Evolutionary conservation across 2,113 vertebrate species (phyloP).

Genomic region (Melanerpes formicivorus): DNA sequence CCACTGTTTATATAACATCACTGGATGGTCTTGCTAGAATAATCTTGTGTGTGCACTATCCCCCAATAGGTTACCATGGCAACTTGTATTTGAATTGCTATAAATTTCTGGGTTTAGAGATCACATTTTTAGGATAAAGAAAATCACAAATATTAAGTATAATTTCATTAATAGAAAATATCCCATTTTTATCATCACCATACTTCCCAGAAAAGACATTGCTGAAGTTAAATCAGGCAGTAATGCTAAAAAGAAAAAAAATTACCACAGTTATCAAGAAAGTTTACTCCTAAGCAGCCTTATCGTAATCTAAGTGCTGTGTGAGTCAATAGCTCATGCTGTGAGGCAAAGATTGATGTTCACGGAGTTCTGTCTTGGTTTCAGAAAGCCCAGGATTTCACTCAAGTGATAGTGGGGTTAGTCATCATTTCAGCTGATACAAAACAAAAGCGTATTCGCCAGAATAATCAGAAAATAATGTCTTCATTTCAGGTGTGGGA

Average conservation of each 20-base stretch:
- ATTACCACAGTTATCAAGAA: neutral
- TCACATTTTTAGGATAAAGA: constrained; percentile 65
- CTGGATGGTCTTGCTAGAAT: constrained; percentile 59
- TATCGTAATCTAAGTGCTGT: neutral
- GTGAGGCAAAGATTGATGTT: neutral
- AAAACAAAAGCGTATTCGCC: neutral
- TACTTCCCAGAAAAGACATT: neutral
- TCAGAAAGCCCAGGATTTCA: neutral
- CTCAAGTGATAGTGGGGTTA: constrained; percentile 18
- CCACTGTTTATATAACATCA: constrained; percentile 68
- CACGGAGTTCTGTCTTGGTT: constrained; percentile 16
- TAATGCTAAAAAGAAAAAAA: neutral
- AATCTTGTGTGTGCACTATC: constrained; percentile 66
- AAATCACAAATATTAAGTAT: constrained; percentile 47
- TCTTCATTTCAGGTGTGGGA: neutral
- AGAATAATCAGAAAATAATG: neutral
- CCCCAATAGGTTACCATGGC: constrained; percentile 78
- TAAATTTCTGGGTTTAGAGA: constrained; percentile 77
- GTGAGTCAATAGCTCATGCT: constrained; percentile 15
- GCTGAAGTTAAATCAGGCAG: neutral
- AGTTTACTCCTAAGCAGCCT: constrained; percentile 12
- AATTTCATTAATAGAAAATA: constrained; percentile 31
- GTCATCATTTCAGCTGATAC: constrained; percentile 45
- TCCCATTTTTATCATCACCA: neutral
- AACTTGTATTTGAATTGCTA: constrained; percentile 78